phyloP scores from a whole-genome alignment of 2,113 vertebrate genomes.

The Microtus richardsoni region DNA sequence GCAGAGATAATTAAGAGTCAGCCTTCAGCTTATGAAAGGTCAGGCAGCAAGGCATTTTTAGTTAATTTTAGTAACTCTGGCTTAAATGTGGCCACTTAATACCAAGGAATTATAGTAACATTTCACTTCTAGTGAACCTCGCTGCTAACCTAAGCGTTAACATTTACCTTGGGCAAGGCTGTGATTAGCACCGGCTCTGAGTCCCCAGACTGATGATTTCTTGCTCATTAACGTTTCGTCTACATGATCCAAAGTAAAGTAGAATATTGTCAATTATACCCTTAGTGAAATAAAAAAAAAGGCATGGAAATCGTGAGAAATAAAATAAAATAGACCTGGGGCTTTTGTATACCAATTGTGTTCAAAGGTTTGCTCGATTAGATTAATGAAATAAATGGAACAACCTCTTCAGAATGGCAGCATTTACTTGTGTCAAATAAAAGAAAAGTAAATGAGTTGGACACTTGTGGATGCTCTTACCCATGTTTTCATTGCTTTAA shows the following conservation, averaged over 20 bases:
- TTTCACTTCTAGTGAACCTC: constrained; percentile 82
- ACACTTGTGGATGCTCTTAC: background rate
- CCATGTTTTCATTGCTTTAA: constrained; percentile 12
- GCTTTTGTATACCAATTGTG: background rate
- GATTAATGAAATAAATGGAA: constrained; percentile 54
- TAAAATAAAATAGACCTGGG: background rate
- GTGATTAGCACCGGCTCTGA: constrained; percentile 80
- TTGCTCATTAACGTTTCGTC: constrained; percentile 68
- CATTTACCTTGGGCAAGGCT: constrained; percentile 75
- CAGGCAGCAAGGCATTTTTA: constrained; percentile 55
- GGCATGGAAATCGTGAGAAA: constrained; percentile 33
- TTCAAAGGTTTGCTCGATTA: background rate
- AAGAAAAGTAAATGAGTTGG: background rate
- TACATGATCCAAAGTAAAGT: constrained; percentile 21
- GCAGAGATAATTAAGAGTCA: constrained; percentile 69
- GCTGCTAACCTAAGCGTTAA: constrained; percentile 79
- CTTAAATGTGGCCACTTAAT: constrained; percentile 73
- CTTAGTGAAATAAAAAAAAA: constrained; percentile 9
- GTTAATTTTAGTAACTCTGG: constrained; percentile 81
- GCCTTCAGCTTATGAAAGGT: constrained; percentile 65
- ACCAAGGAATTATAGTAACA: constrained; percentile 79
- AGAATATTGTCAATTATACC: constrained; percentile 53
- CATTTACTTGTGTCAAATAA: background rate
- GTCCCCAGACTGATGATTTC: constrained; percentile 64
- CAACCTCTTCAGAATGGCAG: background rate